Conservation (phyloP, 2,888 invertebrate genomes). For the Tenthredo distinguenda region DNA sequence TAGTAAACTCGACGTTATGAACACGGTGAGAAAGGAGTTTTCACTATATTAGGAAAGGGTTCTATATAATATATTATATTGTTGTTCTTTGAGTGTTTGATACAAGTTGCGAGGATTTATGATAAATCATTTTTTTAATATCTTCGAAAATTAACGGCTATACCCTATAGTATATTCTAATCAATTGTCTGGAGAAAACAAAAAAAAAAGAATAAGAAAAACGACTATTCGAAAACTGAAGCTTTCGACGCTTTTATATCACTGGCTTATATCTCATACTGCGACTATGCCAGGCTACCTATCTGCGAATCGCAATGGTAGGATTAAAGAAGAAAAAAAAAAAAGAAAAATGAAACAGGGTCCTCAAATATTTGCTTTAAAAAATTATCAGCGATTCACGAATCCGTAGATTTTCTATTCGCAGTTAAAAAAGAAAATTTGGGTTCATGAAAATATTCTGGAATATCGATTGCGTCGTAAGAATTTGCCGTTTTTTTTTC, state of each 20-base stretch:
- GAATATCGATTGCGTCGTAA: neutral
- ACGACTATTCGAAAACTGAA: neutral
- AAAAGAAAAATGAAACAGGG: conserved; percentile 14
- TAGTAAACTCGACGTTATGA: conserved; percentile 29
- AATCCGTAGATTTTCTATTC: neutral
- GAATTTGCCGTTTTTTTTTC: neutral
- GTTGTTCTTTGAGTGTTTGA: conserved; percentile 43
- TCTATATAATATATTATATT: conserved; percentile 30
- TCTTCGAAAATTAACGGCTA: neutral
- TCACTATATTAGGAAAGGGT: conserved; percentile 37
- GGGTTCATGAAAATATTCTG: neutral
- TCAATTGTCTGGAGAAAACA: neutral
- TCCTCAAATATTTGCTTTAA: neutral
- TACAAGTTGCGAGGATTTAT: conserved; percentile 41
- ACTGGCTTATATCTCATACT: conserved; percentile 35
- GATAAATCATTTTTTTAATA: conserved; percentile 2
- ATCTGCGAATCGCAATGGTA: neutral
- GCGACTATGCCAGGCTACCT: neutral
- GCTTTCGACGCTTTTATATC: neutral
- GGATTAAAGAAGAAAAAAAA: neutral
- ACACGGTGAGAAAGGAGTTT: conserved; percentile 19
- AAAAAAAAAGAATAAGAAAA: neutral
- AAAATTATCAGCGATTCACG: neutral
- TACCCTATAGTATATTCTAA: neutral
- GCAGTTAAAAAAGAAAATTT: neutral